Conservation (phyloP, 2,888 invertebrate species). For the Priocnemis perturbator region DNA sequence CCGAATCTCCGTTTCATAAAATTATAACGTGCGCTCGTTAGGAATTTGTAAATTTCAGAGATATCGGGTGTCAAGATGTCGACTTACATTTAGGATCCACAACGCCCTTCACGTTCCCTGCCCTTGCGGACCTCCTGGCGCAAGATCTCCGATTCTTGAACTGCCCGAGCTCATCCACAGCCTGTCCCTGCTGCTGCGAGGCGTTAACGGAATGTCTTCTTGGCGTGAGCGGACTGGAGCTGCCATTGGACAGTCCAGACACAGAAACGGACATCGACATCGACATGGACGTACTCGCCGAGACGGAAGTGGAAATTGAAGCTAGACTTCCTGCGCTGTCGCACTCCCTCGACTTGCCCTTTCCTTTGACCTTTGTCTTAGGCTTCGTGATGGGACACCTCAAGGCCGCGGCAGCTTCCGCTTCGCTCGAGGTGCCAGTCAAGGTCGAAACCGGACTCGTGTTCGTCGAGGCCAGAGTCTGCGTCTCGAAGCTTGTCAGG, state of each 20-base stretch:
- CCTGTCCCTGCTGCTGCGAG: constrained; percentile 78
- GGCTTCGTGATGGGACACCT: constrained; percentile 67
- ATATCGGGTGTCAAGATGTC: too few relatives aligned
- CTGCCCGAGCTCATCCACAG: constrained; percentile 80
- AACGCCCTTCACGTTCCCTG: constrained; percentile 79
- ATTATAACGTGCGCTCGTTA: too few relatives aligned
- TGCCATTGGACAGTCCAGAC: constrained; percentile 87
- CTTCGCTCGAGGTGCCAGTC: constrained; percentile 84
- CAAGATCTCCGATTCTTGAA: constrained; percentile 87
- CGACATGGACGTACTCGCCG: constrained; percentile 75
- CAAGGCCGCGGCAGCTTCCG: constrained; percentile 81
- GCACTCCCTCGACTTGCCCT: constrained; percentile 72
- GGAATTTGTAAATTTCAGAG: too few relatives aligned
- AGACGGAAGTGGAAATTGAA: constrained; percentile 70
- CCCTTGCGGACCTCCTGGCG: constrained; percentile 86
- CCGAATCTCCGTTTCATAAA: too few relatives aligned
- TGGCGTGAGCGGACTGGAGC: constrained; percentile 84
- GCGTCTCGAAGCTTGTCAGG: constrained; percentile 78
- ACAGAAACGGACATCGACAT: constrained; percentile 84
- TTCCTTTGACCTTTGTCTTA: constrained; percentile 71
- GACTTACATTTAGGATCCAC: constrained; percentile 77
- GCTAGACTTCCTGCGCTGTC: constrained; percentile 84
- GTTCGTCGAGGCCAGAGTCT: constrained; percentile 86
- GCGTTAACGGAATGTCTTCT: constrained; percentile 88
- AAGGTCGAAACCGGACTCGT: constrained; percentile 93